Percentiles rank a stretch among this genome's conserved stretches.
Evolutionary conservation across 2,888 invertebrate species (phyloP).

Genomic region (Rotaria magnacalcarata): DNA sequence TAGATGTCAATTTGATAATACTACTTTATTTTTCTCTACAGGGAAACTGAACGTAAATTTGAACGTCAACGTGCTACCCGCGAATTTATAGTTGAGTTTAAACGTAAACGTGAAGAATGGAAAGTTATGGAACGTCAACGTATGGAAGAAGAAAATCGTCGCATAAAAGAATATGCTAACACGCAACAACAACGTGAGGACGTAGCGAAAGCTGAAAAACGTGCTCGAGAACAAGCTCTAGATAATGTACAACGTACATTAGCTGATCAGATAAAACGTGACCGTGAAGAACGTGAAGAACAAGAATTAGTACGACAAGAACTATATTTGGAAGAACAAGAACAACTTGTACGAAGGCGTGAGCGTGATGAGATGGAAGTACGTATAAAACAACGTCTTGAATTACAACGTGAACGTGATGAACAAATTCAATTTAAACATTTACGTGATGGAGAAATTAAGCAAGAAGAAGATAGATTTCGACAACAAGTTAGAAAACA

Average conservation of each 20-base stretch:
- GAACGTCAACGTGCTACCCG: conserved; percentile 54
- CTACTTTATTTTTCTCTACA: conserved; percentile 46
- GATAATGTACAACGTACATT: conserved; percentile 57
- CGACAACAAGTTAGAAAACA: conserved; percentile 52
- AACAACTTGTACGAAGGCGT: conserved; percentile 37
- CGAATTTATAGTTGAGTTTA: conserved; percentile 57
- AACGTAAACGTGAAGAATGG: conserved; percentile 55
- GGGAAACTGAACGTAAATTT: conserved; percentile 54
- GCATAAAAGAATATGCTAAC: conserved; percentile 53
- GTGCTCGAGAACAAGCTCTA: conserved; percentile 52
- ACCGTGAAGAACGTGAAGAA: conserved; percentile 56
- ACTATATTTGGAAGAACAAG: conserved; percentile 57
- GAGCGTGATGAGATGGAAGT: conserved; percentile 50
- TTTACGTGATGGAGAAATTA: conserved; percentile 51
- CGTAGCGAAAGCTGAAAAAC: conserved; percentile 52
- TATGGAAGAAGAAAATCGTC: conserved; percentile 57
- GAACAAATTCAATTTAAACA: conserved; percentile 57
- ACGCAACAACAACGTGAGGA: conserved; percentile 54
- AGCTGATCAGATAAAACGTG: conserved; percentile 57
- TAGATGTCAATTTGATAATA: too few species aligned
- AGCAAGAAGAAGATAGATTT: conserved; percentile 58
- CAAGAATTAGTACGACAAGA: conserved; percentile 58
- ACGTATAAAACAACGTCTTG: conserved; percentile 53
- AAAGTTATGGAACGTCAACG: conserved; percentile 53
- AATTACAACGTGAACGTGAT: conserved; percentile 55